Evolutionary conservation across 2,888 invertebrate species (phyloP), one percentile per base, ranked within the genome.

Genomic region (Heteromurus nitidus): DNA sequence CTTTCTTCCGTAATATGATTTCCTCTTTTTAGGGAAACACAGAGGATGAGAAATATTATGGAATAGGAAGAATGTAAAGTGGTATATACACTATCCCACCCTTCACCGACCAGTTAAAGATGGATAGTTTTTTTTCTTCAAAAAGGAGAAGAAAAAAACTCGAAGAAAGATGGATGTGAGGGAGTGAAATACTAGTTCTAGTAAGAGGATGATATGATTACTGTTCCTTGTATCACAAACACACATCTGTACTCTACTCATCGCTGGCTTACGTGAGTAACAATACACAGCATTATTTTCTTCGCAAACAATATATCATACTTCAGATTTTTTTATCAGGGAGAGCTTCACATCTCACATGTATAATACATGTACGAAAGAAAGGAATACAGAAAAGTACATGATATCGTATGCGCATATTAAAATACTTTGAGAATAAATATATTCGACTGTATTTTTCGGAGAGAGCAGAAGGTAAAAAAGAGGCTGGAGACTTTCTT

Each of bases 191-290:
- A 47, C n/a, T 26, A 50, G 30, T 50, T 30, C 50, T 30, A n/a
- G n/a, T n/a, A 68, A 68, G 68, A 28, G 68, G 68, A 68, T 68
- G 68, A 68, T 68, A 68, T 18, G 68, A 68, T 68, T 68, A 68
- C 50, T 68, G 50, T 68, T 68, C 30, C n/a, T n/a, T n/a, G 30
- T 50, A 50, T 68, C 68, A 50, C 30, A 18, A 47, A 67, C 44
- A 65, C 42, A 67, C 50, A 18, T 30, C 31, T n/a, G n/a, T n/a
- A n/a, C n/a, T n/a, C n/a, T n/a, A n/a, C 7, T 13, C 36, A 36
- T n/a, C n/a, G n/a, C 47, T 47, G 47, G 47, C 47, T 47, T 47
- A 47, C 47, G 31, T 18, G 18, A 36, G 31, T 18, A 36, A 31
- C 22, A 64, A 36, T 13, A 16, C 36, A 18, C 22, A 22, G 13